Base-by-base conservation (phyloP, 1,140 invertebrate genomes). In the Cephus cinctus region DNA sequence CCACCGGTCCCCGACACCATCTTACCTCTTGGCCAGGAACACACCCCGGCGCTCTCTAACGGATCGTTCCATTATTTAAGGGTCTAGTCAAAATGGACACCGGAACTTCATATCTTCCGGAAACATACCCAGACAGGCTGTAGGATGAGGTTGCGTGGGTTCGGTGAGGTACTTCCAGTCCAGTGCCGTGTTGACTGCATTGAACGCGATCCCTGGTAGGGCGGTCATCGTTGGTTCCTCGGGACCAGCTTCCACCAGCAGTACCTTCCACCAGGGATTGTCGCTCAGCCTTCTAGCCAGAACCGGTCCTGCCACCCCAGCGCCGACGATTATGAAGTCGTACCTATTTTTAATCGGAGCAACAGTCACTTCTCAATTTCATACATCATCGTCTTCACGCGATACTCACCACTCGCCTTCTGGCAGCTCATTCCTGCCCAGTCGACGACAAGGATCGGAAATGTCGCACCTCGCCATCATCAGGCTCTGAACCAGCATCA, bases 21-120 rank as follows among this genome's bases (percentile, higher is more conserved):
- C 76, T 87, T 89, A 0, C 89, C 89, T 32, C 87, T 77, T 0
- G 87, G 87, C 80, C 87, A 82, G 43, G 81, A 81, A 62, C 89
- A 90, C 0, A 83, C 76, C 0, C 83, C 82, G 5, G 73, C 77
- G 41, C 77, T 79, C 45, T 67, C 69, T 78, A 68, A 67, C n/a
- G n/a, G n/a, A n/a, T n/a, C n/a, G n/a, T n/a, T n/a, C n/a, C n/a
- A n/a, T n/a, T n/a, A n/a, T n/a, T n/a, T n/a, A n/a, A n/a, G n/a
- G n/a, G n/a, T n/a, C n/a, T n/a, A n/a, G n/a, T n/a, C n/a, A n/a
- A n/a, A 27, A 27, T 27, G n/a, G 25, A n/a, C n/a, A 27, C 6
- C 6, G 25, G n/a, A 27, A 27, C 6, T 27, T 27, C 6, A n/a
- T 8, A 27, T 27, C 6, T 27, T 32, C 41, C 36, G 21, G 14